Evolutionary conservation across 2,113 vertebrate genomes (phyloP).

Genomic region (Seriola quinqueradiata): DNA sequence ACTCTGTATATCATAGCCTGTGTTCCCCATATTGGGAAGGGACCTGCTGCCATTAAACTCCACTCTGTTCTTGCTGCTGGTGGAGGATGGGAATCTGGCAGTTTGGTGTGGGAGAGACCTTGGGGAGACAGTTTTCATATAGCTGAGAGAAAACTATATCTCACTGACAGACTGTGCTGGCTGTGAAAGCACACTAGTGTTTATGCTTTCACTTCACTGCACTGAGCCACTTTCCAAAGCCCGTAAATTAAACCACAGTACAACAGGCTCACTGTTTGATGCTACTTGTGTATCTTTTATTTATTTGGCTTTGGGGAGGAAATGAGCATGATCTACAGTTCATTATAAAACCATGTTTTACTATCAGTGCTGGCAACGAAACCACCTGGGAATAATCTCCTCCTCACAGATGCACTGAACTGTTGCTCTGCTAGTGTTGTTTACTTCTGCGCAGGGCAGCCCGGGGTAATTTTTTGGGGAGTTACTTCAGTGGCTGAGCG

Average conservation of each 20-base stretch:
- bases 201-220: constrained; percentile 27
- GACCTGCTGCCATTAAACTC: neutral
- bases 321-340: constrained; percentile 26
- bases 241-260: constrained; percentile 19
- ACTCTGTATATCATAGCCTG: neutral
- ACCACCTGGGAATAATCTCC: neutral
- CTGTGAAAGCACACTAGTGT: constrained; percentile 40
- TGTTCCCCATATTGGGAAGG: neutral
- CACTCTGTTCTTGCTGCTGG: constrained; percentile 6
- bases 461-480: constrained; percentile 35
- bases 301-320: neutral
- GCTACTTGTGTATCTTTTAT: constrained; percentile 19
- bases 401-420: neutral
- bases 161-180: constrained; percentile 12
- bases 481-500: constrained; percentile 40
- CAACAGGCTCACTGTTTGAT: constrained; percentile 26
- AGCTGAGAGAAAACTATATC: constrained; percentile 36
- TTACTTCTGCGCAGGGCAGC: constrained; percentile 25
- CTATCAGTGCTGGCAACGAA: neutral
- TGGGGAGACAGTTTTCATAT: constrained; percentile 36
- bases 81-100: constrained; percentile 22
- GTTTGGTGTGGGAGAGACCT: constrained; percentile 38
- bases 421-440: neutral
- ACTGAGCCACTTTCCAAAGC: constrained; percentile 3
- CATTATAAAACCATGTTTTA: constrained; percentile 25